Conservation (phyloP, 2,888 invertebrate species). For the Cataglyphis cursor region DNA sequence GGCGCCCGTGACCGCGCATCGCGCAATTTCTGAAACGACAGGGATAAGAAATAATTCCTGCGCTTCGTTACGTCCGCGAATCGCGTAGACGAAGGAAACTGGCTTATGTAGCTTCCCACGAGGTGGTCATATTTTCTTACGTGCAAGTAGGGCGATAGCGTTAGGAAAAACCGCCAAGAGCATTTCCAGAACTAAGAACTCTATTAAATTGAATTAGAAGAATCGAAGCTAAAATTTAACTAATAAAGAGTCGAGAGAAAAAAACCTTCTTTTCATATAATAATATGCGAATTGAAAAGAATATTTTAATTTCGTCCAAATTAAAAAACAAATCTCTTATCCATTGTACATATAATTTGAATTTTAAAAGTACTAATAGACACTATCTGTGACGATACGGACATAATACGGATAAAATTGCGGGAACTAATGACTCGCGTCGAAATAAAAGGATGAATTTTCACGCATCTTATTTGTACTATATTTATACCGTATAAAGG, state of each 20-base stretch:
- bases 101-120: slow-evolving; percentile 43
- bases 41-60: slow-evolving; percentile 56
- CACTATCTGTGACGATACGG: slow-evolving; percentile 4
- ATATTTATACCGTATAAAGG: slow-evolving; percentile 28
- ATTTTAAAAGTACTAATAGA: not conserved
- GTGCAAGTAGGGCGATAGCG: slow-evolving; percentile 27
- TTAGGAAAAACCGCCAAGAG: slow-evolving; percentile 26
- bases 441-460: slow-evolving; percentile 45
- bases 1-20: slow-evolving; percentile 41
- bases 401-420: slow-evolving; percentile 54
- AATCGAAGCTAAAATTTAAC: slow-evolving; percentile 7
- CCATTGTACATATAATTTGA: not conserved
- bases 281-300: not conserved
- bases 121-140: slow-evolving; percentile 38
- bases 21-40: slow-evolving; percentile 53
- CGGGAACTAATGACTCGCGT: slow-evolving; percentile 28
- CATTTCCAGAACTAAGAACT: slow-evolving; percentile 3
- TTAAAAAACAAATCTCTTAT: not conserved
- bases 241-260: not conserved
- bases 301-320: not conserved
- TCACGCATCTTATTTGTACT: slow-evolving; percentile 51
- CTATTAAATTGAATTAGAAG: slow-evolving; percentile 12
- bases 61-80: slow-evolving; percentile 50
- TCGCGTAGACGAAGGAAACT: slow-evolving; percentile 48
- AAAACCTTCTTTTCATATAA: not conserved